A percentile compares a stretch with the other conserved stretches of the same genome.
Evolutionary conservation across 1,140 invertebrate species (phyloP).

Genomic region (Drosophila grimshawi): DNA sequence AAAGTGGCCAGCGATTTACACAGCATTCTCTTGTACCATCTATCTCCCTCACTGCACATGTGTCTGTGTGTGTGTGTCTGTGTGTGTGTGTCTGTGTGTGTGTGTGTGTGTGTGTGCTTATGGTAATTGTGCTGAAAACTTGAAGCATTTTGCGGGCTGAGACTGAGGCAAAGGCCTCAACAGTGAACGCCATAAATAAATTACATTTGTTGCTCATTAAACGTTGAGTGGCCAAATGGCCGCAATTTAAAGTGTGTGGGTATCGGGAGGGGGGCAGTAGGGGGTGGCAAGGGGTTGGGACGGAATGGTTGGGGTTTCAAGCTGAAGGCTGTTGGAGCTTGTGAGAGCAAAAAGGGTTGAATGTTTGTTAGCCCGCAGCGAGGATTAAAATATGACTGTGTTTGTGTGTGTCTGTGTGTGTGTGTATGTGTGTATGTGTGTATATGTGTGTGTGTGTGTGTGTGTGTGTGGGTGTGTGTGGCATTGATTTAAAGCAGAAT

Average conservation of each 20-base stretch:
- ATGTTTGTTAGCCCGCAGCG: conserved; percentile 23
- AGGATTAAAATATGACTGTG: conserved; percentile 20
- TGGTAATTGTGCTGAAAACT: conserved; percentile 82
- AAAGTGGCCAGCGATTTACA: conserved; percentile 77
- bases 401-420: conserved; percentile 1
- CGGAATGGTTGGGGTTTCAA: no score
- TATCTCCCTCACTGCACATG: conserved; percentile 8
- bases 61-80: conserved; percentile 11
- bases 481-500: conserved; percentile 54
- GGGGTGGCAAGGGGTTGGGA: neutral
- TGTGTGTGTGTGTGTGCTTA: conserved; percentile 61
- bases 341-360: conserved; percentile 1
- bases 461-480: no score
- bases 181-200: conserved; percentile 73
- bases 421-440: conserved; percentile 14
- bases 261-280: neutral
- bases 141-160: conserved; percentile 75
- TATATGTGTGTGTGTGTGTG: no score
- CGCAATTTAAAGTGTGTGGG: conserved; percentile 54
- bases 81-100: conserved; percentile 9
- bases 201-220: conserved; percentile 83
- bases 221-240: conserved; percentile 72
- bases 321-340: neutral
- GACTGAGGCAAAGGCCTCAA: conserved; percentile 48
- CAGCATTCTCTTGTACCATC: conserved; percentile 25